Conservation (phyloP, 2,888 invertebrate genomes). For the Dryomyza anilis region DNA sequence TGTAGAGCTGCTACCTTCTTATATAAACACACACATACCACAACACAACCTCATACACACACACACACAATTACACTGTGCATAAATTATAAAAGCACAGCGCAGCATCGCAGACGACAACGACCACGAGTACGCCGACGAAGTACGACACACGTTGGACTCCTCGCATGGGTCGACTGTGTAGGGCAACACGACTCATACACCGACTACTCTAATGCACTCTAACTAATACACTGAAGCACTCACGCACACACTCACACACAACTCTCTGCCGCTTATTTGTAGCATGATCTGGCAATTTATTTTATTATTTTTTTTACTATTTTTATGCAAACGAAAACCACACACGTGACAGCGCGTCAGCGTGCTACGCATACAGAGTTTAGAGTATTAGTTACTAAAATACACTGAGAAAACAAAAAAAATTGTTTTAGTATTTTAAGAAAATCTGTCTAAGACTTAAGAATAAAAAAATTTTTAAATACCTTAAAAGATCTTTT, state of each 20-base stretch:
- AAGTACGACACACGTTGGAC: neutral
- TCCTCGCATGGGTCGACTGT: neutral
- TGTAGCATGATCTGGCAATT: slow-evolving; percentile 47
- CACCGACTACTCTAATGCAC: slow-evolving; percentile 4
- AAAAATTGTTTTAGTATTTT: too few species aligned
- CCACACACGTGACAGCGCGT: too few species aligned
- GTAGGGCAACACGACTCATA: neutral
- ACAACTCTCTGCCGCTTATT: slow-evolving; percentile 1
- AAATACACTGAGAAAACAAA: too few species aligned
- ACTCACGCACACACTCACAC: neutral
- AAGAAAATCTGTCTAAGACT: too few species aligned
- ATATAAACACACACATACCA: neutral
- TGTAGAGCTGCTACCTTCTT: neutral
- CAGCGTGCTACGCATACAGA: neutral
- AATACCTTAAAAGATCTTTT: too few species aligned
- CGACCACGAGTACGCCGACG: too few species aligned
- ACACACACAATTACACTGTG: slow-evolving; percentile 1
- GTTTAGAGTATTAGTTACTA: neutral
- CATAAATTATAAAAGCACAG: slow-evolving; percentile 12
- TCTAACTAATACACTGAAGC: slow-evolving; percentile 6
- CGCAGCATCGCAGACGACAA: neutral
- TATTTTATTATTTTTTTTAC: slow-evolving; percentile 42
- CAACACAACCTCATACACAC: neutral
- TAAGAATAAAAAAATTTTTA: too few species aligned
- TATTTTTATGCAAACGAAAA: slow-evolving; percentile 16